Evolutionary conservation across 2,888 invertebrate genomes (phyloP).

Genomic region (Drosophila tanythrix): DNA sequence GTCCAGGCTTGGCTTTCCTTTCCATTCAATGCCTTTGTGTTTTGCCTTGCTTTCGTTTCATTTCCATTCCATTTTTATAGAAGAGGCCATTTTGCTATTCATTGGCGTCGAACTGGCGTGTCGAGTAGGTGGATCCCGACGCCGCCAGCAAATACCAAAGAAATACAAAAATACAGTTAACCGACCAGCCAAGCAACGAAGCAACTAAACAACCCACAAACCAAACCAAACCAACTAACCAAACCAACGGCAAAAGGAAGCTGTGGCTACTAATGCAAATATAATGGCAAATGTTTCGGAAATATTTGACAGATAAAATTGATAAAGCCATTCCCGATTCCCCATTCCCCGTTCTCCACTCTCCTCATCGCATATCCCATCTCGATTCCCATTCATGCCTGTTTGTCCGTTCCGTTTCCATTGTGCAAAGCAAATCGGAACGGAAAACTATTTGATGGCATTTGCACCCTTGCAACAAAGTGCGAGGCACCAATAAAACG

Average conservation of each 20-base stretch:
- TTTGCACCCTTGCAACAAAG: constrained; percentile 45
- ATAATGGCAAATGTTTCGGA: constrained; percentile 82
- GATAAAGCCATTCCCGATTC: constrained; percentile 67
- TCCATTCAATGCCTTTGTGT: constrained; percentile 1
- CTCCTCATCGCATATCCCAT: neutral
- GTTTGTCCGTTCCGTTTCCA: constrained; percentile 31
- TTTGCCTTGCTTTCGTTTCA: constrained; percentile 1
- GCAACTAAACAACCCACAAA: neutral
- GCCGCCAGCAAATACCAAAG: constrained; percentile 43
- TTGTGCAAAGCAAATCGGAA: constrained; percentile 54
- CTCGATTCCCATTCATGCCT: constrained; percentile 18
- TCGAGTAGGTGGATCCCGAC: constrained; percentile 36
- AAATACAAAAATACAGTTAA: constrained; percentile 41
- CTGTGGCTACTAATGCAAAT: constrained; percentile 81
- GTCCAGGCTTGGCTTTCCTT: constrained; percentile 28
- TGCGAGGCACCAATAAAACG: constrained; percentile 16
- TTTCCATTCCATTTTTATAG: constrained; percentile 23
- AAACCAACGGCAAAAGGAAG: constrained; percentile 57
- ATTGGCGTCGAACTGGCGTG: constrained; percentile 71
- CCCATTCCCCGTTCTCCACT: neutral
- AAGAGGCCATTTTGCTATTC: constrained; percentile 66
- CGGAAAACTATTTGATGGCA: constrained; percentile 75
- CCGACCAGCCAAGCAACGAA: constrained; percentile 9
- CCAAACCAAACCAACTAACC: neutral
- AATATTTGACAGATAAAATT: constrained; percentile 81